Evolutionary conservation across 2,797 vertebrate species (phyloP), one percentile per base, ranked within the genome.

Genomic region (Rhinophrynus dorsalis): DNA sequence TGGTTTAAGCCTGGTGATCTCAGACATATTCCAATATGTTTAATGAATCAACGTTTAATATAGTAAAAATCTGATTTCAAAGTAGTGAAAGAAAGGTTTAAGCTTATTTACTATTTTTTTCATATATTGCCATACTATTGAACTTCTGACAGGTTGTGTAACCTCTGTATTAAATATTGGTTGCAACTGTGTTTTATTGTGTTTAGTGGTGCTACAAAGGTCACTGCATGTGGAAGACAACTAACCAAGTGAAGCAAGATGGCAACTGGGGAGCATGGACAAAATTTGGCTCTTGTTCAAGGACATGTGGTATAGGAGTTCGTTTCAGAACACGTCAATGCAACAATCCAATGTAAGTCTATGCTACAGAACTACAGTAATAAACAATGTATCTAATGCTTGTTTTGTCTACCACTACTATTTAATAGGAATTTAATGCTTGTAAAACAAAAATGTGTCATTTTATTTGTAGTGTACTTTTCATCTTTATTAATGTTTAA

Each of bases 221-320:
- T 79, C 96, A 99, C 76, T 99, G 97, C 85, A 98, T 99, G 95
- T 99, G 97, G 97, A 98, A 96, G 75, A 98, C 94, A 8, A 88
- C 91, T 1, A 94, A 97, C 67, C 95, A 96, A 85, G 84, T 94
- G 74, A 97, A 93, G 76, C 94, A 96, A 79, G 97, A 99, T 2
- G 97, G 97, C 0, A 86, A 83, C 55, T 99, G 97, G 97, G 90
- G 93, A 33, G 79, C 92, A 4, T 99, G 97, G 97, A 92, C 90
- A 44, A 98, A 98, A 79, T 95, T 91, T 1, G 95, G 94, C 64
- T 90, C 94, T 64, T 99, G 97, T 80, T 98, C 97, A 0, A 88
- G 96, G 48, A 94, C 93, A 1, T 99, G 97, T 7, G 97, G 97
- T 18, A 94, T 92, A 0, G 97, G 97, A 0, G 94, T 96, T 60